These are phyloP conservation scores for Amblyopsis hoosieri DNA, from an alignment of 2,797 vertebrate species.

Conservation along the genomic window DNA sequence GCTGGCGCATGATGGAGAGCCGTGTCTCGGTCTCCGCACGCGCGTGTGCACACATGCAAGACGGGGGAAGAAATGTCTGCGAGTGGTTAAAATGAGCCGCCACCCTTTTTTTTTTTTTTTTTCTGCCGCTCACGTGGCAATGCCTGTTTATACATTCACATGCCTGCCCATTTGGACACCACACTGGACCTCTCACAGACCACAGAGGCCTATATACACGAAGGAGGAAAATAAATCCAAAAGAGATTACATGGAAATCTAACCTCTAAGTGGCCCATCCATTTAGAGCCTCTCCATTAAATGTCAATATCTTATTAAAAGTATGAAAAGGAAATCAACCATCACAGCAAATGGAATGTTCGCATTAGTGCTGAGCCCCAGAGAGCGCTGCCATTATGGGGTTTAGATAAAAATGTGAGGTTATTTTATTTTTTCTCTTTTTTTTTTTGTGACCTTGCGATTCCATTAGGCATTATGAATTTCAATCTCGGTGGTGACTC, in stretches of 20 bases:
- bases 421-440: constrained; percentile 28
- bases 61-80: not conserved
- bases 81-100: constrained; percentile 4
- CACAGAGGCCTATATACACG: constrained; percentile 21
- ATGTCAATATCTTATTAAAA: constrained; percentile 76
- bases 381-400: constrained; percentile 73
- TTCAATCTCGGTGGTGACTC: constrained; percentile 31
- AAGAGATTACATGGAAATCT: constrained; percentile 43
- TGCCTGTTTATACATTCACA: constrained; percentile 3
- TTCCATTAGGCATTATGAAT: constrained; percentile 76
- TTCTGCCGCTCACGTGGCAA: not conserved
- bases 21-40: not conserved
- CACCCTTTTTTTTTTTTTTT: not conserved
- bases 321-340: constrained; percentile 72
- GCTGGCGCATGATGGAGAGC: not conserved
- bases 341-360: constrained; percentile 69
- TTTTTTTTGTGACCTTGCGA: constrained; percentile 76
- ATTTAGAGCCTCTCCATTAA: constrained; percentile 73
- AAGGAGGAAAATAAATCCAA: constrained; percentile 13
- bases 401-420: constrained; percentile 66
- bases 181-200: constrained; percentile 23
- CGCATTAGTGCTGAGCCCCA: constrained; percentile 76
- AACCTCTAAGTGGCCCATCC: constrained; percentile 61
- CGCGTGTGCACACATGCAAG: not conserved
- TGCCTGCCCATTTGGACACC: constrained; percentile 2